Evolutionary conservation across 2,888 invertebrate genomes (phyloP).

Genomic region (Unio delphinus): DNA sequence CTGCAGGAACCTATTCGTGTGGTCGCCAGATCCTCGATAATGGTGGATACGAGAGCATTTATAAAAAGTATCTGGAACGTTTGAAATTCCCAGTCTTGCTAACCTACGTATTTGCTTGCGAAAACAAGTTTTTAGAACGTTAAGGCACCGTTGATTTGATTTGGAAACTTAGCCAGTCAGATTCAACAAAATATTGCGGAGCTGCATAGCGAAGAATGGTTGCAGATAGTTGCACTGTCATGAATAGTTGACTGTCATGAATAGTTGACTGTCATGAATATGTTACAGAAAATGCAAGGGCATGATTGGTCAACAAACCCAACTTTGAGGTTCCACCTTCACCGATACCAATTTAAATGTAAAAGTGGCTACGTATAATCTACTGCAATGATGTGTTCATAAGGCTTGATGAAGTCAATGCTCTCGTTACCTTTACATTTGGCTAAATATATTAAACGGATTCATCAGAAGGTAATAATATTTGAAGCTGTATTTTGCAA

Average conservation of each 20-base stretch:
- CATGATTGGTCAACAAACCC: constrained; percentile 4
- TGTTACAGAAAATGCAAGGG: constrained; percentile 5
- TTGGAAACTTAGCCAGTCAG: constrained; percentile 36
- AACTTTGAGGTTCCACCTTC: constrained; percentile 21
- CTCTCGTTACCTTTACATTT: constrained; percentile 40
- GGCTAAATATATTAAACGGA: constrained; percentile 45
- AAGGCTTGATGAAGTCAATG: constrained; percentile 37
- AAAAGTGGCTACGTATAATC: constrained; percentile 36
- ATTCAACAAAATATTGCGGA: constrained; percentile 35
- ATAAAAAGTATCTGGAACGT: constrained; percentile 27
- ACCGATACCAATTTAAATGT: constrained; percentile 15
- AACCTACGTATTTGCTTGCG: constrained; percentile 33
- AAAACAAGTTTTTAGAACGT: constrained; percentile 22
- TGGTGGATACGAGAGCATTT: constrained; percentile 35
- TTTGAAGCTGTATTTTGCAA: too few species aligned
- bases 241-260: constrained; percentile 6
- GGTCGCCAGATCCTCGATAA: constrained; percentile 34
- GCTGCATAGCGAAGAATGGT: constrained; percentile 29
- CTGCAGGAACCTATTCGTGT: constrained; percentile 26
- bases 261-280: constrained; percentile 21
- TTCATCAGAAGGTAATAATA: constrained; percentile 40
- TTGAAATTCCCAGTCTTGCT: constrained; percentile 33
- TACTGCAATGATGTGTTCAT: constrained; percentile 26
- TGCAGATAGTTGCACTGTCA: constrained; percentile 8
- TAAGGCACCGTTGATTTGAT: constrained; percentile 29